Base-by-base conservation (phyloP, 2,113 vertebrate species). In the Oophaga pumilio region DNA sequence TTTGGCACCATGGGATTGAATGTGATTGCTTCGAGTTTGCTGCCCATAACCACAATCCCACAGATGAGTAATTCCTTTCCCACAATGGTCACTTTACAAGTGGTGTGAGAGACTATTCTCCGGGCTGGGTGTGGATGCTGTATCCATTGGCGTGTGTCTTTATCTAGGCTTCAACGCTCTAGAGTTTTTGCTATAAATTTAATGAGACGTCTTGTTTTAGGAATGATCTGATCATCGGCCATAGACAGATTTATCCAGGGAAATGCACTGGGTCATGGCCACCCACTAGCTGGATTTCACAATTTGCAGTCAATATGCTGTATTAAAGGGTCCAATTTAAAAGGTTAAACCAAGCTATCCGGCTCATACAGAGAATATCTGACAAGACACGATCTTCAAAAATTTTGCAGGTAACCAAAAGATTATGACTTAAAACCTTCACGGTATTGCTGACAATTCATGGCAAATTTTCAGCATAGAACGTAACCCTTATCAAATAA, bases 31-130 rank as follows among this genome's bases (percentile, higher is more conserved):
- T 14, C 57, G 24, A 73, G 1, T 17, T 17, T 5, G 66, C 57
- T 87, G 86, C 86, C 86, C 79, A 64, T 64, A 87, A 87, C 86
- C 86, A 73, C 86, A 87, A 76, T 76, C 28, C 78, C 78, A 83
- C 68, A 81, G 50, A 68, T 84, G 87, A 88, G 71, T 77, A 88
- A 88, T 76, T 2, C 57, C 7, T 33, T 62, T 66, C 86, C 80
- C 43, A 66, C 77, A 87, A 33, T 24, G 57, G 52, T 76, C 56
- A 69, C n/a, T 66, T 68, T 68, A 28, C 50, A 68, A 28, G 59
- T n/a, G n/a, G 18, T 14, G 56, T 13, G 24, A 62, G 59, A 81
- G 22, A 22, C 50, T 50, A 18, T n/a, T 13, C 17, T n/a, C 24
- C 15, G 10, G 12, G 68, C 22, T 71, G 66, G 60, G 50, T 80